Percentiles rank a stretch among this genome's conserved stretches.
phyloP scores from a whole-genome alignment of 2,113 vertebrate genomes.

The Alectura lathami region DNA sequence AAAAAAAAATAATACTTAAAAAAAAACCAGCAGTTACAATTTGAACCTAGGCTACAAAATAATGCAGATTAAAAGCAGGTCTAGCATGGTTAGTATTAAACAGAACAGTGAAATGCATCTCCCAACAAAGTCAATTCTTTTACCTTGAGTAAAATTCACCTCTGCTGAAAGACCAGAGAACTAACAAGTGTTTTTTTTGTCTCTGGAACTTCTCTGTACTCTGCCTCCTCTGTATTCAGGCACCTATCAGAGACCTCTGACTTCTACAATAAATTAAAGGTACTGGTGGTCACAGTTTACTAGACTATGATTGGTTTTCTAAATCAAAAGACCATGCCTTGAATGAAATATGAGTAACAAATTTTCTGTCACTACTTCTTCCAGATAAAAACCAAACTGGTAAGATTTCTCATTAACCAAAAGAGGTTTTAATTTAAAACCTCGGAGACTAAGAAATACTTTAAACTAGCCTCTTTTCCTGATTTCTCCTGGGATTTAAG shows the following conservation, averaged over 20 bases:
- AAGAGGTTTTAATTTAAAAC: conserved; percentile 44
- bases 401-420: conserved; percentile 35
- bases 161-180: background rate
- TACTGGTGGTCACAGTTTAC: background rate
- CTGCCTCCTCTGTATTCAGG: background rate
- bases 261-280: background rate
- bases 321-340: background rate
- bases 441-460: conserved; percentile 31
- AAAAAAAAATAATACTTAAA: background rate
- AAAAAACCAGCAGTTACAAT: background rate
- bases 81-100: background rate
- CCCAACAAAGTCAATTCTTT: background rate
- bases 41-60: background rate
- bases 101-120: background rate
- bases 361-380: background rate
- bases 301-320: background rate
- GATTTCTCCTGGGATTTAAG: conserved; percentile 54
- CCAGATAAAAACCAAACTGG: background rate
- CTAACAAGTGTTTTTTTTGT: rapidly evolving
- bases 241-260: background rate
- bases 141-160: background rate
- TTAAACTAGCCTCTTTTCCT: conserved; percentile 37
- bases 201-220: background rate
- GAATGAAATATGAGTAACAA: background rate
- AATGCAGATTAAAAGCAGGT: background rate